Conservation (phyloP, 2,113 vertebrate genomes). For the Cyanocitta stelleri region DNA sequence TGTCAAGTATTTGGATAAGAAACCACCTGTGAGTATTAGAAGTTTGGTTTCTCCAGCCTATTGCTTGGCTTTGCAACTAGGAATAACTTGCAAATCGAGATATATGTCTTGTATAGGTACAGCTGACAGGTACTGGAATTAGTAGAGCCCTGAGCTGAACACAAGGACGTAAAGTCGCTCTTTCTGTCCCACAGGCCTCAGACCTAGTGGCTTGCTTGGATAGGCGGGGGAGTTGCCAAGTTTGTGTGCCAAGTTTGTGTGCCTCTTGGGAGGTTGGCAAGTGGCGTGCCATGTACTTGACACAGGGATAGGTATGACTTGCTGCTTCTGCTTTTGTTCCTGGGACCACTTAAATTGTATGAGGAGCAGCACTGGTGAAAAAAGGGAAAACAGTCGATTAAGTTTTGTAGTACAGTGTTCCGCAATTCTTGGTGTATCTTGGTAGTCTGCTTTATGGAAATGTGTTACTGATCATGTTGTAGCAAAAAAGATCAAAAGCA, state of each 20-base stretch:
- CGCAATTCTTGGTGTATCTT: background rate
- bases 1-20: background rate
- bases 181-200: background rate
- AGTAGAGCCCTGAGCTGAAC: background rate
- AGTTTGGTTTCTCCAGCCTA: background rate
- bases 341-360: background rate
- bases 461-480: background rate
- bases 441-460: background rate
- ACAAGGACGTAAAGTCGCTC: background rate
- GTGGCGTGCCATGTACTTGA: background rate
- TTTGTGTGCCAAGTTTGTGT: background rate
- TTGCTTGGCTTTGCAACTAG: background rate
- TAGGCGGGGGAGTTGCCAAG: background rate
- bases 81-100: background rate
- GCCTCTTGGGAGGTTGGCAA: background rate
- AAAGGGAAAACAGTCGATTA: background rate
- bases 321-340: background rate
- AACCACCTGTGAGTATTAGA: background rate
- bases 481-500: background rate
- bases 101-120: too few species aligned
- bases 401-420: background rate
- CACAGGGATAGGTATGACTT: background rate
- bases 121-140: background rate
- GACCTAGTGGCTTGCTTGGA: background rate
- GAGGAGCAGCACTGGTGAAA: background rate